Evolutionary conservation across 2,797 vertebrate genomes (phyloP).

Genomic region (Mastacembelus armatus): DNA sequence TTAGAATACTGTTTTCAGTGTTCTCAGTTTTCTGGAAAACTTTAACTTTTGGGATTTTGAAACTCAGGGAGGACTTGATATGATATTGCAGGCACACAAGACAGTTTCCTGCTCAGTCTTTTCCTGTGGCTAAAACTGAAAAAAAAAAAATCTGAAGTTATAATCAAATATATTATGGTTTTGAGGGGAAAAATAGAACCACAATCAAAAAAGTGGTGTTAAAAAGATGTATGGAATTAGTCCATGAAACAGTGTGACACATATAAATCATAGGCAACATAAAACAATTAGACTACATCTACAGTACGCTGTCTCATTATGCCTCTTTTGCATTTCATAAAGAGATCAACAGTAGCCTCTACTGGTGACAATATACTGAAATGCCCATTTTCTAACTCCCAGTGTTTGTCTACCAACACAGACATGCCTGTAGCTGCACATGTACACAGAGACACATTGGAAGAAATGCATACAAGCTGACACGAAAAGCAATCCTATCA

Average conservation of each 20-base stretch:
- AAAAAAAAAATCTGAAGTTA: background rate
- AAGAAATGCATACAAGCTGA: conserved; percentile 25
- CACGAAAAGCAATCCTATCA: conserved; percentile 44
- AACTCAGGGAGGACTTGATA: background rate
- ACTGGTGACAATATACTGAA: conserved; percentile 64
- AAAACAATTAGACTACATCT: conserved; percentile 12
- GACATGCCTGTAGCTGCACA: background rate
- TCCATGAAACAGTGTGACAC: background rate
- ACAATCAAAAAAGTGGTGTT: background rate
- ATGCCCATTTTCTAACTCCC: conserved; percentile 15
- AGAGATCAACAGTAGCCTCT: conserved; percentile 81
- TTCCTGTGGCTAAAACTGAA: background rate
- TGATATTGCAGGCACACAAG: background rate
- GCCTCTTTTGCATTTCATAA: conserved; percentile 47
- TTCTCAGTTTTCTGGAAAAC: background rate
- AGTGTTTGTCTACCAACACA: conserved; percentile 14
- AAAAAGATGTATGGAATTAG: background rate
- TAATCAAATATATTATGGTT: conserved; percentile 4
- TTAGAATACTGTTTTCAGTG: background rate
- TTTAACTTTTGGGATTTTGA: background rate
- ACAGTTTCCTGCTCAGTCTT: background rate
- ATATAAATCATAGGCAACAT: conserved; percentile 2
- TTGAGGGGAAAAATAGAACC: background rate
- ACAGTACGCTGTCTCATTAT: background rate
- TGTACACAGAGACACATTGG: conserved; percentile 9